phyloP scores from a whole-genome alignment of 2,797 vertebrate genomes.

The Neosilurus hyrtlii region DNA sequence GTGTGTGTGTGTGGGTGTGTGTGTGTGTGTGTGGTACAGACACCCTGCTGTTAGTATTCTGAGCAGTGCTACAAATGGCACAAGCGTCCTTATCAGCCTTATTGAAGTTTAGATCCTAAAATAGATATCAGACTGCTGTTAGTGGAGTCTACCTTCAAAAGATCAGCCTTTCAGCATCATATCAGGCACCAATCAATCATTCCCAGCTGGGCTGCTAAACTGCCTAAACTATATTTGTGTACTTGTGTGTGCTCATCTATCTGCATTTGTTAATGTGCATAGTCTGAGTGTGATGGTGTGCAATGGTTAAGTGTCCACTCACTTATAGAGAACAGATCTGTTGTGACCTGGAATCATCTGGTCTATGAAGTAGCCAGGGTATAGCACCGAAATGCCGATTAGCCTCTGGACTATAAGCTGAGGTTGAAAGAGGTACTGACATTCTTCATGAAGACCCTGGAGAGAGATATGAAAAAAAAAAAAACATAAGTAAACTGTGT shows the following conservation, averaged over 20 bases:
- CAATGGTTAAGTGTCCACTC: slow-evolving; percentile 64
- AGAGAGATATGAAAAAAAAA: slow-evolving; percentile 42
- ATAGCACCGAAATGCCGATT: slow-evolving; percentile 88
- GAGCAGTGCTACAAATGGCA: slow-evolving; percentile 43
- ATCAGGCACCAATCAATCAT: slow-evolving; percentile 30
- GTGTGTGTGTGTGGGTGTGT: slow-evolving; percentile 15
- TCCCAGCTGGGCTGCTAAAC: slow-evolving; percentile 25
- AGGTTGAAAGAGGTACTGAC: slow-evolving; percentile 98
- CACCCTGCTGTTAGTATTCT: slow-evolving; percentile 40
- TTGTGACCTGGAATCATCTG: slow-evolving; percentile 89
- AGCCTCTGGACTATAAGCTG: slow-evolving; percentile 95
- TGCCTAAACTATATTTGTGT: slow-evolving; percentile 23
- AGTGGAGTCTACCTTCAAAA: slow-evolving; percentile 26
- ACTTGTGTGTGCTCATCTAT: slow-evolving; percentile 18
- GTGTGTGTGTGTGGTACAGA: slow-evolving; percentile 18
- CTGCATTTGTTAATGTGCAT: neutral
- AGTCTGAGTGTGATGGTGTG: neutral
- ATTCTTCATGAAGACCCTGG: slow-evolving; percentile 95
- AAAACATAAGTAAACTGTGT: neutral
- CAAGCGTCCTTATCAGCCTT: slow-evolving; percentile 40
- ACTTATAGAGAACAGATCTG: slow-evolving; percentile 94
- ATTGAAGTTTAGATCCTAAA: slow-evolving; percentile 39
- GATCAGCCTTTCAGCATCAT: slow-evolving; percentile 17
- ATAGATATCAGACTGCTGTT: slow-evolving; percentile 33
- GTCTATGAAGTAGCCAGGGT: slow-evolving; percentile 87